Base-by-base conservation (phyloP, 1,140 invertebrate species). In the Drosophila busckii region DNA sequence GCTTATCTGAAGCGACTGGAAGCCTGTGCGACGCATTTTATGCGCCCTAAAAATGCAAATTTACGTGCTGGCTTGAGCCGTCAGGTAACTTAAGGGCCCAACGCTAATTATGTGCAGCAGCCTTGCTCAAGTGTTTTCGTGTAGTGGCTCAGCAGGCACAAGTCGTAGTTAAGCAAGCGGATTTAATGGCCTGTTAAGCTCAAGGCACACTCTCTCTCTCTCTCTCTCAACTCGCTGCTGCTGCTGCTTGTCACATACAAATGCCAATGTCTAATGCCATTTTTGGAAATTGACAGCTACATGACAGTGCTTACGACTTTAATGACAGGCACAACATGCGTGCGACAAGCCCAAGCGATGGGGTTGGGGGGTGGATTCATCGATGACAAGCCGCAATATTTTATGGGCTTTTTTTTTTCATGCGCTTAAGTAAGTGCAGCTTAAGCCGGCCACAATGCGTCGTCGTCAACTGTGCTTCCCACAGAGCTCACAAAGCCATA, bases 271-370 rank as follows among this genome's bases (percentile, higher is more conserved):
- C 66, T 76, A 76, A 76, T 78, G 71, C 71, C 64, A 75, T 82
- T 82, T 82, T 73, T 69, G 53, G 56, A 69, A 80, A 80, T 80
- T 80, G 73, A 80, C 75, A 80, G 75, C 75, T 42, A 80, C 75
- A 76, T 78, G 73, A 78, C 73, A 78, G 59, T 56, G 50, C 75
- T 65, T 78, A 80, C 68, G 75, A 78, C 54, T 82, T 82, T 82
- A 80, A 82, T 80, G 73, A 82, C 64, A 71, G 49, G 55, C 66
- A 52, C 54, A 71, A 70, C 67, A 70, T 70, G 60, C 23, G 37
- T 20, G 22, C 23, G 16, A 41, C 48, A 50, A 34, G 15, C n/a
- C 17, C 5, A 26, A 16, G 41, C 20, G 25, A 35, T 23, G 29
- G 19, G 6, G 65, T 5, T 10, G 28, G 15, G 4, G 52, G 5